These are phyloP conservation scores for Setophaga kirtlandii DNA, from an alignment of 2,113 vertebrate genomes.

Conservation along the genomic window DNA sequence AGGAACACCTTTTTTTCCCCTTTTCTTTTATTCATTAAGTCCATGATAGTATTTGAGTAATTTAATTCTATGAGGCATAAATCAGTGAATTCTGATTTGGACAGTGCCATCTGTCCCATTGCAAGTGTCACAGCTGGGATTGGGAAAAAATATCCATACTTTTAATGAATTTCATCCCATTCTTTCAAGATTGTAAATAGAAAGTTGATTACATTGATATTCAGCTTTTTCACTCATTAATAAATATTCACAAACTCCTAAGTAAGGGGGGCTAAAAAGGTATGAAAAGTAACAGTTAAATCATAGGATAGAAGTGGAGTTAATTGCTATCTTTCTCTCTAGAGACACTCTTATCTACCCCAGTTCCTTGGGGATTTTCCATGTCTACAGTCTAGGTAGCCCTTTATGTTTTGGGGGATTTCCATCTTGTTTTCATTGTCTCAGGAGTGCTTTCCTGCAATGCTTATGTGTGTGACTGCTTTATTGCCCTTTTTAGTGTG, in stretches of 20 bases:
- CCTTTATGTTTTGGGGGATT: neutral
- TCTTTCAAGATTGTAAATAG: neutral
- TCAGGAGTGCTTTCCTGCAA: neutral
- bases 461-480: neutral
- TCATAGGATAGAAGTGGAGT: neutral
- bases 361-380: neutral
- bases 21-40: neutral
- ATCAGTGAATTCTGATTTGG: slow-evolving; percentile 5
- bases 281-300: neutral
- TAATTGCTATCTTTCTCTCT: neutral
- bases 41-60: neutral
- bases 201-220: neutral
- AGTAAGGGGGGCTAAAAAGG: neutral
- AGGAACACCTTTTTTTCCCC: neutral
- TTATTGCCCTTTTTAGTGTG: neutral
- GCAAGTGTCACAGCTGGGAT: neutral
- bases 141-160: neutral
- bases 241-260: neutral
- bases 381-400: neutral
- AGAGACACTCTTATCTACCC: neutral
- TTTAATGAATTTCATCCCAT: neutral
- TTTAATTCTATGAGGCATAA: neutral
- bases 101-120: neutral
- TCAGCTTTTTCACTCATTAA: neutral
- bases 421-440: neutral